Evolutionary conservation across 2,888 invertebrate genomes (phyloP).

Genomic region (Dyspetes luteomarginatus): DNA sequence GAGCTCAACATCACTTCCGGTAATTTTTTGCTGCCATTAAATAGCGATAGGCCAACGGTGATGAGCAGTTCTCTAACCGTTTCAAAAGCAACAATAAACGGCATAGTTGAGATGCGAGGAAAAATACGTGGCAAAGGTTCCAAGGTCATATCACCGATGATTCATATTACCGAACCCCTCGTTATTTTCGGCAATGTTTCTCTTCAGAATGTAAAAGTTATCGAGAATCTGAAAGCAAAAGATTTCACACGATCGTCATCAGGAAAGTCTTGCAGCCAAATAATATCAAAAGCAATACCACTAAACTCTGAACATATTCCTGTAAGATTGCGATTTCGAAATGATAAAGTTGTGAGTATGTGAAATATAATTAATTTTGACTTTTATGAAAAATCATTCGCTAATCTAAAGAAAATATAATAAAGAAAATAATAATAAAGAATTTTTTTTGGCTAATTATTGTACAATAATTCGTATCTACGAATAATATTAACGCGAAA

Average conservation of each 20-base stretch:
- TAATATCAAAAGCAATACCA: constrained; percentile 79
- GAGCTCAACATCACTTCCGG: constrained; percentile 69
- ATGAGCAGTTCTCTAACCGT: constrained; percentile 71
- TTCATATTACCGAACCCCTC: constrained; percentile 82
- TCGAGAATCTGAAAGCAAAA: constrained; percentile 78
- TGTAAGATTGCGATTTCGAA: constrained; percentile 80
- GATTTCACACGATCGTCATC: constrained; percentile 78
- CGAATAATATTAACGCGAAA: no score
- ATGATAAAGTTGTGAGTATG: constrained; percentile 78
- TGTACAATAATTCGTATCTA: no score
- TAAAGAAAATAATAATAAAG: no score
- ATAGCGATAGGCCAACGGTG: constrained; percentile 61
- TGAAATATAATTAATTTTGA: no score
- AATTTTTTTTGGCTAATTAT: no score
- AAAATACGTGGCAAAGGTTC: constrained; percentile 83
- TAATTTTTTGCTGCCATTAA: constrained; percentile 73
- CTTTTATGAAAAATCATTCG: no score
- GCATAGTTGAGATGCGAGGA: constrained; percentile 83
- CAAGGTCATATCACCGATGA: constrained; percentile 83
- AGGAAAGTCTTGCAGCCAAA: constrained; percentile 76
- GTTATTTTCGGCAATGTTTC: constrained; percentile 81
- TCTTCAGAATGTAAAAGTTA: constrained; percentile 84
- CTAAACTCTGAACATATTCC: constrained; percentile 78
- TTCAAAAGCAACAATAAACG: constrained; percentile 72
- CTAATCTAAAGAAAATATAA: no score